Conservation (phyloP, 1,140 invertebrate genomes). For the Dryas iulia region DNA sequence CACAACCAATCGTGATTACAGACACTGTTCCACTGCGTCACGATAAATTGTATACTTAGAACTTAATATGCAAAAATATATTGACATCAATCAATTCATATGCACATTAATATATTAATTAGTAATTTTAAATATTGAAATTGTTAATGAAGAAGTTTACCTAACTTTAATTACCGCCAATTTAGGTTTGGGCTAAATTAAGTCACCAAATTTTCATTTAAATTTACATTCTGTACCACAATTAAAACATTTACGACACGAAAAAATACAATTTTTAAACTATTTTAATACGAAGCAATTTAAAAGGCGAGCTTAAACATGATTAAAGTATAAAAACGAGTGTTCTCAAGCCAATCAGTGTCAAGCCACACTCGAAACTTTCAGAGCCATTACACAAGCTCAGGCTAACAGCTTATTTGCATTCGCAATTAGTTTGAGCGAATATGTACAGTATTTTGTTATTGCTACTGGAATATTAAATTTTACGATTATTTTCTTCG, state of each 20-base stretch:
- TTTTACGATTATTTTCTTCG: slow-evolving; percentile 18
- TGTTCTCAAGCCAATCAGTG: slow-evolving; percentile 28
- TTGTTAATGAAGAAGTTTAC: too few species aligned
- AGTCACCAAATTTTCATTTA: too few species aligned
- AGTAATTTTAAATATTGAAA: too few species aligned
- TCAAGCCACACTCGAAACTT: slow-evolving; percentile 29
- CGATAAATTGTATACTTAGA: too few species aligned
- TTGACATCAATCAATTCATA: too few species aligned
- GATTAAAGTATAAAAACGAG: slow-evolving; percentile 19
- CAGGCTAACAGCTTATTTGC: slow-evolving; percentile 39
- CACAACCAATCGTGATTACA: too few species aligned
- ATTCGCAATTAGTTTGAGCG: slow-evolving; percentile 40
- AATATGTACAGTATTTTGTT: slow-evolving; percentile 25
- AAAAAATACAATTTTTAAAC: neutral
- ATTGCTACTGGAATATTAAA: slow-evolving; percentile 13
- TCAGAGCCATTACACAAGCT: slow-evolving; percentile 30
- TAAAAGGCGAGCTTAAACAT: slow-evolving; percentile 15
- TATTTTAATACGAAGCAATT: neutral
- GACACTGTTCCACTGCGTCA: too few species aligned
- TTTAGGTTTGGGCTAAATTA: too few species aligned
- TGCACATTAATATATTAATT: too few species aligned
- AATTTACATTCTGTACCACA: neutral
- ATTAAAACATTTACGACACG: neutral
- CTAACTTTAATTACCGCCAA: too few species aligned
- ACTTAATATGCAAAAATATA: too few species aligned